Conservation (phyloP, 2,797 vertebrate genomes). For the Percopsis omiscomaycus region DNA sequence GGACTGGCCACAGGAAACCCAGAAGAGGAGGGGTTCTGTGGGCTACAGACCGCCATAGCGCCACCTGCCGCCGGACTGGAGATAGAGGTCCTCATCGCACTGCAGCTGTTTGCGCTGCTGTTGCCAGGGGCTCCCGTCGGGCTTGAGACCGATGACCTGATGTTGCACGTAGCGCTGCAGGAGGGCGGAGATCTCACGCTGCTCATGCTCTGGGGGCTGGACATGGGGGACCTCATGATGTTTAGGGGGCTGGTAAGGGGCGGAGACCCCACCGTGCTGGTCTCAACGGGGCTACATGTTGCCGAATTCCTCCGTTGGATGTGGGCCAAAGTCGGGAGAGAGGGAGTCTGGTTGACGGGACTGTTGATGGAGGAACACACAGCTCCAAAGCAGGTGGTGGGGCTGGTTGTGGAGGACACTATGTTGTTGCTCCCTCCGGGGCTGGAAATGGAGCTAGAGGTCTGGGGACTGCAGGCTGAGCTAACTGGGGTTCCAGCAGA, state of each 20-base stretch:
- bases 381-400: slow-evolving; percentile 83
- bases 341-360: slow-evolving; percentile 84
- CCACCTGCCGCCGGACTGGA: slow-evolving; percentile 88
- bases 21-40: slow-evolving; percentile 78
- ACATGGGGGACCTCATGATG: slow-evolving; percentile 94
- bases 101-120: slow-evolving; percentile 78
- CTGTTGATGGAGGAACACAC: slow-evolving; percentile 82
- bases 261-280: slow-evolving; percentile 89
- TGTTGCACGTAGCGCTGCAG: slow-evolving; percentile 85
- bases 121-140: slow-evolving; percentile 80
- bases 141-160: slow-evolving; percentile 91
- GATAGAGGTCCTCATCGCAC: slow-evolving; percentile 83
- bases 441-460: slow-evolving; percentile 87
- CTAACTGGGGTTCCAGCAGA: slow-evolving; percentile 78
- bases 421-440: slow-evolving; percentile 88
- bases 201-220: slow-evolving; percentile 91
- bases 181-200: slow-evolving; percentile 92
- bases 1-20: slow-evolving; percentile 84
- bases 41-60: slow-evolving; percentile 87
- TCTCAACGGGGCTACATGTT: slow-evolving; percentile 90
- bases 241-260: slow-evolving; percentile 93
- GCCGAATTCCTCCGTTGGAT: slow-evolving; percentile 85
- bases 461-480: slow-evolving; percentile 84
- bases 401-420: slow-evolving; percentile 91
- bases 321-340: slow-evolving; percentile 79